Conservation (phyloP, 2,797 vertebrate species). For the Gallirallus australis region DNA sequence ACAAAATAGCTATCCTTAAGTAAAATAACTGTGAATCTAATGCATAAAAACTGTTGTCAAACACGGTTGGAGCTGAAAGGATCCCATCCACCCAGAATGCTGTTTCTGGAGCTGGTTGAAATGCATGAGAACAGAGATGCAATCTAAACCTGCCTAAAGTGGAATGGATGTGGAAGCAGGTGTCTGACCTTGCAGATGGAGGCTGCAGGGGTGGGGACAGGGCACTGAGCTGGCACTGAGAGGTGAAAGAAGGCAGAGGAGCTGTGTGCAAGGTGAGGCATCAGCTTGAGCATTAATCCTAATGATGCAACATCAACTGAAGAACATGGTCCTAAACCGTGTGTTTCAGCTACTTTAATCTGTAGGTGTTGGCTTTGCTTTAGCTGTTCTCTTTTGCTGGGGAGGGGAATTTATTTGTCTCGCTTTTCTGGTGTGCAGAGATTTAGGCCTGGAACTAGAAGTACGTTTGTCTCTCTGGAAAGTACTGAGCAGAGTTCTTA, state of each 20-base stretch:
- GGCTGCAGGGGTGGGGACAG: neutral
- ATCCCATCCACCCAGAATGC: neutral
- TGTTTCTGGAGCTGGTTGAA: neutral
- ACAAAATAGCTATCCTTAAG: neutral
- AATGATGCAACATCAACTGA: rapidly evolving
- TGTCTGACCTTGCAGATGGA: neutral
- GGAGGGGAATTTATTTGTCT: neutral
- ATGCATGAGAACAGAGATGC: neutral
- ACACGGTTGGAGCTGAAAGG: neutral
- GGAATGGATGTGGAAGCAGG: neutral
- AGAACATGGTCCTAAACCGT: neutral
- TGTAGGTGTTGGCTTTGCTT: neutral
- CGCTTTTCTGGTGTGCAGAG: neutral
- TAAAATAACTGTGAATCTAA: neutral
- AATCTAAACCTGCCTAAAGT: neutral
- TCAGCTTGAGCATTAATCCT: neutral
- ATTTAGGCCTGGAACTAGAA: neutral
- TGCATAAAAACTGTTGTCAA: neutral
- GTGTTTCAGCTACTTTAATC: neutral
- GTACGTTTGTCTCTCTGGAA: neutral
- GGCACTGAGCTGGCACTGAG: neutral
- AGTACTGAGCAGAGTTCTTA: neutral
- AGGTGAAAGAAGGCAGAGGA: neutral
- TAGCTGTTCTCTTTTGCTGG: neutral
- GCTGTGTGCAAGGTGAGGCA: neutral